Percentiles rank a stretch among this genome's conserved stretches.
Evolutionary conservation across 2,797 vertebrate genomes (phyloP).

Genomic region (Amniataba percoides): DNA sequence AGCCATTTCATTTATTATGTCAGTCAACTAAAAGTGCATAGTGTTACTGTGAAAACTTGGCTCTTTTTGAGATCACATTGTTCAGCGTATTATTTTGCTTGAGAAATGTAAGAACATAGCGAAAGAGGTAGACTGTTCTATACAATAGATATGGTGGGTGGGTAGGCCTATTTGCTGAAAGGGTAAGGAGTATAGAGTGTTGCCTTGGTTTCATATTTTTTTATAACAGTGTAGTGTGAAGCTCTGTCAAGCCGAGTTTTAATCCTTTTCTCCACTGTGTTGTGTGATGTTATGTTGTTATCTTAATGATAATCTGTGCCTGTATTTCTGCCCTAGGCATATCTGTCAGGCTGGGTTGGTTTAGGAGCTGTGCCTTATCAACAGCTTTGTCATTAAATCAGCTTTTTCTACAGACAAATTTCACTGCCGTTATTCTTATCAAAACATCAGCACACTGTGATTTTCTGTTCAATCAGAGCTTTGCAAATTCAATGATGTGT

Average conservation of each 20-base stretch:
- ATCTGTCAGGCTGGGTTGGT: conserved; percentile 80
- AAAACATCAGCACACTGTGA: conserved; percentile 75
- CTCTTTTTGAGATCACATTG: conserved; percentile 25
- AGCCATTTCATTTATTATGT: conserved; percentile 53
- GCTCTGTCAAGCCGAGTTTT: conserved; percentile 80
- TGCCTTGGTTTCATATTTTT: conserved; percentile 76
- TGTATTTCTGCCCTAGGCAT: conserved; percentile 81
- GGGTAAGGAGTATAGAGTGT: conserved; percentile 37
- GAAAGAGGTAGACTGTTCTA: conserved; percentile 7
- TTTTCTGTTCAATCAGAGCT: conserved; percentile 80
- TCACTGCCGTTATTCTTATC: conserved; percentile 80
- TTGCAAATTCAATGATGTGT: conserved; percentile 66
- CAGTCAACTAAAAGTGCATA: conserved; percentile 45
- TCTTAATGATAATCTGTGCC: conserved; percentile 87
- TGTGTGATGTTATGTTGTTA: conserved; percentile 82
- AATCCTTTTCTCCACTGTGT: conserved; percentile 82
- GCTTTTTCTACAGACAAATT: conserved; percentile 83
- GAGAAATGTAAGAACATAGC: conserved; percentile 33
- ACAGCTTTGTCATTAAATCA: conserved; percentile 85
- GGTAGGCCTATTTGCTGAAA: conserved; percentile 49
- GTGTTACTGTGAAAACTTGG: conserved; percentile 35
- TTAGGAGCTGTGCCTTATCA: conserved; percentile 82
- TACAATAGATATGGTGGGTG: conserved; percentile 44
- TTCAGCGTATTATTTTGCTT: conserved; percentile 42
- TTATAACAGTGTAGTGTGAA: conserved; percentile 70